Conservation (phyloP, 2,888 invertebrate species). For the Stenodema calcarata region DNA sequence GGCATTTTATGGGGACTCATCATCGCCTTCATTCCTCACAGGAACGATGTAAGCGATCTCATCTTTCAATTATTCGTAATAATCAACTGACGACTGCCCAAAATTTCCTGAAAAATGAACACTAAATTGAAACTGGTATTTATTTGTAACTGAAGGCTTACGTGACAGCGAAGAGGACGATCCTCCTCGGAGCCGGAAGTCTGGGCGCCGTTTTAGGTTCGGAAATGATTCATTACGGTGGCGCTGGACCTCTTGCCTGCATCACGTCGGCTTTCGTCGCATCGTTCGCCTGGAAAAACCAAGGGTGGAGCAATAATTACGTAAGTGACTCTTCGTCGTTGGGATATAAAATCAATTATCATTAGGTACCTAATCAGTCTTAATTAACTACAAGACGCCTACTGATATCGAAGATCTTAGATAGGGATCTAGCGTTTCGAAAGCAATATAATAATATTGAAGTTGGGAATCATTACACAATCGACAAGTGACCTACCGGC, state of each 20-base stretch:
- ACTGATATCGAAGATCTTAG: no score
- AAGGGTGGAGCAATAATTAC: slow-evolving; percentile 56
- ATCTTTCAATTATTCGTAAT: not conserved
- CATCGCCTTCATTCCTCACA: slow-evolving; percentile 69
- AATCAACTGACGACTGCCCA: no score
- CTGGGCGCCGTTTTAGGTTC: slow-evolving; percentile 72
- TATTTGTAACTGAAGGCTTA: slow-evolving; percentile 51
- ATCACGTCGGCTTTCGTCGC: slow-evolving; percentile 68
- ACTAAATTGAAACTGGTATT: not conserved
- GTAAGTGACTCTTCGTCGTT: slow-evolving; percentile 44
- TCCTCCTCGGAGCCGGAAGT: slow-evolving; percentile 69
- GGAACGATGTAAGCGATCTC: slow-evolving; percentile 61
- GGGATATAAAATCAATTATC: not conserved
- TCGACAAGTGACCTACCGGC: no score
- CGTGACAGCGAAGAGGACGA: slow-evolving; percentile 56
- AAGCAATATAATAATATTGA: no score
- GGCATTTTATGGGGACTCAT: slow-evolving; percentile 70
- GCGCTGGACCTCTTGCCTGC: slow-evolving; percentile 71
- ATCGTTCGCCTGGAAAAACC: slow-evolving; percentile 65
- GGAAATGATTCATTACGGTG: slow-evolving; percentile 67
- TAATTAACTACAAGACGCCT: no score
- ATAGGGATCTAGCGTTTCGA: no score
- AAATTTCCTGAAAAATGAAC: not conserved
- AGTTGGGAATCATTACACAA: no score
- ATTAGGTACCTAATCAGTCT: no score